Evolutionary conservation across 2,888 invertebrate genomes (phyloP).

Genomic region (Embidobia sp.): DNA sequence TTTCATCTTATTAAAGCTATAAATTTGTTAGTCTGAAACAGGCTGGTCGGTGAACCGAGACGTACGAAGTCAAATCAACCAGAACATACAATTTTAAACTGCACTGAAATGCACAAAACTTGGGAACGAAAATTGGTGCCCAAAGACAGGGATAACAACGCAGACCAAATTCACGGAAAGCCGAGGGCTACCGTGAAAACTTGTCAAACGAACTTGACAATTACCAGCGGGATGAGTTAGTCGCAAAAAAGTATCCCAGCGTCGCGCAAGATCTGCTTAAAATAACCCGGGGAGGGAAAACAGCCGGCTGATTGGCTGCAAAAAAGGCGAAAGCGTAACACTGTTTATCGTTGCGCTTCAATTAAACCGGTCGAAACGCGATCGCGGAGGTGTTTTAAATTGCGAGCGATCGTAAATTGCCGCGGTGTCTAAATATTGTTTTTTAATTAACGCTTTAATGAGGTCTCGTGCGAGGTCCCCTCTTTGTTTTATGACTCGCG

Average conservation of each 20-base stretch:
- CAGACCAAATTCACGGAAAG: no score
- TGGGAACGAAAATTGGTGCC: no score
- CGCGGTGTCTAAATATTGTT: constrained; percentile 25
- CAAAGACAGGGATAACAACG: no score
- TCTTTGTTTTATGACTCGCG: background rate
- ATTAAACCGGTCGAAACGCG: constrained; percentile 24
- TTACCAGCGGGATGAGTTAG: background rate
- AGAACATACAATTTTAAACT: no score
- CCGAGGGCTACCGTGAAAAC: no score
- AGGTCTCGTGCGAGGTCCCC: background rate
- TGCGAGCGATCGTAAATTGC: constrained; percentile 6
- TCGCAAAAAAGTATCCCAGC: background rate
- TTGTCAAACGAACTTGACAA: no score
- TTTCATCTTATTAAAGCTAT: no score
- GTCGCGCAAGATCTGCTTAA: background rate
- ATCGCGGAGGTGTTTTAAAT: constrained; percentile 18
- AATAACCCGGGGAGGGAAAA: no score
- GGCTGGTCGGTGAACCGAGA: no score
- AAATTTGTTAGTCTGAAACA: no score
- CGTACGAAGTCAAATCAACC: no score
- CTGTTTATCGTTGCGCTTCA: constrained; percentile 31
- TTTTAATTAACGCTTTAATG: constrained; percentile 29
- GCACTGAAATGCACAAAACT: no score
- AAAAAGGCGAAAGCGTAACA: constrained; percentile 10
- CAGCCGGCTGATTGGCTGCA: constrained; percentile 18